Evolutionary conservation across 1,140 invertebrate species (phyloP).

Genomic region (Drosophila lacertosa): DNA sequence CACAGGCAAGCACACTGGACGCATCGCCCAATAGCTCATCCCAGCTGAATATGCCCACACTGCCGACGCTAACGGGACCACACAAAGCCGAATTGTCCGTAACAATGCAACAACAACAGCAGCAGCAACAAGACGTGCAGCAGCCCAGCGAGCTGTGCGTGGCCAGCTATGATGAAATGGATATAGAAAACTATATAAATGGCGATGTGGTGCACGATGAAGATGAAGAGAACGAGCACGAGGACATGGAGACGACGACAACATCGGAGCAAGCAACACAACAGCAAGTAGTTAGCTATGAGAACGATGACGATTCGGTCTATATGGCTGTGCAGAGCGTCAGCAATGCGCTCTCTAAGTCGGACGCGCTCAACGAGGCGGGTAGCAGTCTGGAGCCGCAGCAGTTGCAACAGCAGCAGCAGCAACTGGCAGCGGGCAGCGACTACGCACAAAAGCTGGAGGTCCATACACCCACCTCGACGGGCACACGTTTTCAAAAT

Average conservation of each 20-base stretch:
- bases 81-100: conserved; percentile 54
- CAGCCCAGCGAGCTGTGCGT: conserved; percentile 61
- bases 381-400: conserved; percentile 44
- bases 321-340: conserved; percentile 63
- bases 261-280: conserved; percentile 38
- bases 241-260: conserved; percentile 59
- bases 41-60: conserved; percentile 56
- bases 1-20: conserved; percentile 45
- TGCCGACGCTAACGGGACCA: conserved; percentile 63
- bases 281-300: conserved; percentile 49
- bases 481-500: conserved; percentile 45
- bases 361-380: conserved; percentile 40
- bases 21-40: conserved; percentile 45
- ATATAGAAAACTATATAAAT: conserved; percentile 79
- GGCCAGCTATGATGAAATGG: conserved; percentile 77
- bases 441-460: conserved; percentile 60
- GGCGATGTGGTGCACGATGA: conserved; percentile 64
- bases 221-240: conserved; percentile 60
- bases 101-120: conserved; percentile 45
- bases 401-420: conserved; percentile 44
- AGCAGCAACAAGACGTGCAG: conserved; percentile 53
- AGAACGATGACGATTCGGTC: conserved; percentile 55
- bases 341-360: conserved; percentile 44
- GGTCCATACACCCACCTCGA: conserved; percentile 48
- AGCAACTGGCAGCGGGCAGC: conserved; percentile 39